These are phyloP conservation scores for Lophotriccus pileatus DNA, from an alignment of 2,797 vertebrate genomes.

Conservation along the genomic window DNA sequence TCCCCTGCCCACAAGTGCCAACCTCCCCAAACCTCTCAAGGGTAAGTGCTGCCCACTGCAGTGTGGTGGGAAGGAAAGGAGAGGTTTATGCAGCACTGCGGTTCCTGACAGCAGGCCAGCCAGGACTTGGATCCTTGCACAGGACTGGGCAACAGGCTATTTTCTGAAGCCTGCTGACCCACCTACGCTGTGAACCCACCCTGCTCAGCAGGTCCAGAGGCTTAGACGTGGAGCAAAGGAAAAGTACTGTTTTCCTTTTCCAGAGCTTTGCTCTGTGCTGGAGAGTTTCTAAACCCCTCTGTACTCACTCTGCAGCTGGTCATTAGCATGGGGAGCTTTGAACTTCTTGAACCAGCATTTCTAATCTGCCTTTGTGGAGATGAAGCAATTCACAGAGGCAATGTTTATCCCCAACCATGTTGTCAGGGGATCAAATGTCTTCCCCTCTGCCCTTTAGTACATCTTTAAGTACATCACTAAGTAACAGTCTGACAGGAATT, in stretches of 20 bases:
- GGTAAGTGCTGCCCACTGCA: not conserved
- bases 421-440: not conserved
- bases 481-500: not conserved
- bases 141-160: not conserved
- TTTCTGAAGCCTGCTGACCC: not conserved
- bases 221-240: not conserved
- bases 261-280: not conserved
- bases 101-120: not conserved
- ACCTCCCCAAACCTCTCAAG: fast-evolving
- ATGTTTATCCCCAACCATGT: not conserved
- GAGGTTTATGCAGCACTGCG: not conserved
- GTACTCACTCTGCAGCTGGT: not conserved
- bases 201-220: not conserved
- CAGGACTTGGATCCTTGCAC: not conserved
- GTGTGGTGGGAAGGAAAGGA: fast-evolving
- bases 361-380: not conserved
- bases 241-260: not conserved
- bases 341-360: not conserved
- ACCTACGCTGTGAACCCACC: not conserved
- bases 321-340: not conserved
- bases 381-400: not conserved
- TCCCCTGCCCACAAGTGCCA: not conserved
- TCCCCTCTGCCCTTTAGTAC: not conserved
- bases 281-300: not conserved
- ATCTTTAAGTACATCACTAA: not conserved